Base-by-base conservation (phyloP, 2,797 vertebrate species). In the Cygnus olor region DNA sequence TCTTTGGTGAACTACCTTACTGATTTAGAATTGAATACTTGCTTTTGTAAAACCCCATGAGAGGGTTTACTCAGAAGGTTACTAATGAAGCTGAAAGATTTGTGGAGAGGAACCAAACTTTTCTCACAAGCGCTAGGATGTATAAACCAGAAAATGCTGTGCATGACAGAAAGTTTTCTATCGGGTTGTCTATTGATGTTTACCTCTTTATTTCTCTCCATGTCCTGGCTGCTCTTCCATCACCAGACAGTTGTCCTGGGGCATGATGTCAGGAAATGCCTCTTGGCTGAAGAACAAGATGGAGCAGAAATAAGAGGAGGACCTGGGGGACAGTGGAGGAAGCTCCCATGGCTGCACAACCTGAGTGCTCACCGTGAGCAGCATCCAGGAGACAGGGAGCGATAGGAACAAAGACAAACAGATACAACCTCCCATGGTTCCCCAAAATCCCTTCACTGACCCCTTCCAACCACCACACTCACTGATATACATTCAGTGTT, bases 311-410 rank as follows among this genome's bases (percentile, higher is more conserved):
- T 30, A 42, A 54, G 24, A 86, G 25, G 42, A 58, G 3, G 6
- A 80, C 25, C 19, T 1, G 4, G 7, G 9, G 9, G 4, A 3
- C 6, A 0, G 1, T 10, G 30, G 4, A 21, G 21, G 16, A 61
- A 42, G 36, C 10, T 66, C n/a, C 5, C 0, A 0, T 9, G 27
- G 15, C 25, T 90, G n/a, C 19, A 22, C 0, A 1, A 15, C n/a
- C n/a, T 14, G 30, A 47, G 17, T 11, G 24, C 22, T 63, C 44
- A 58, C 34, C 19, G 3, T 32, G 15, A 24, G 27, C n/a, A 72
- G 47, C 1, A 2, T 24, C 25, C 36, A 63, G 64, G n/a, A 51
- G 79, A 66, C 5, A 13, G 12, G 14, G 21, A 86, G 6, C 9
- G 40, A 74, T 21, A 30, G n/a, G 19, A 25, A 51, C 21, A 73